Evolutionary conservation across 2,113 vertebrate species (phyloP), one percentile per base, ranked within the genome.

Genomic region (Scalopus aquaticus): DNA sequence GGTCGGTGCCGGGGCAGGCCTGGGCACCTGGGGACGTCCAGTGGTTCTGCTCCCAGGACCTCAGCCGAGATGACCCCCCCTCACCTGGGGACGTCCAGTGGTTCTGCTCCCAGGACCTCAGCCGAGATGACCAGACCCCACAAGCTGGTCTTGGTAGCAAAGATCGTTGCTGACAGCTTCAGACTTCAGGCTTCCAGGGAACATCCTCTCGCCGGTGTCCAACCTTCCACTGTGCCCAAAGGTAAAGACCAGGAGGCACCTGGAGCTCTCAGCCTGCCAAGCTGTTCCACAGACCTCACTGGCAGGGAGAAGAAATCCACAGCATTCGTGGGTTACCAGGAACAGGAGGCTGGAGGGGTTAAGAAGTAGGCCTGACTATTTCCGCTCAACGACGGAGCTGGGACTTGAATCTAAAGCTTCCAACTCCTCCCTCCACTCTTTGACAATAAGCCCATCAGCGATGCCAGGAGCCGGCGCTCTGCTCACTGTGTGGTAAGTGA

Each of bases 371-470:
- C 6, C 20, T 56, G 54, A 56, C 56, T n/a, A 49, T 76, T 42
- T 16, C 37, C 51, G 20, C n/a, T 6, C 58, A 90, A 83, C 64
- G 74, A 39, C 37, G 78, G 49, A 56, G 37, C 20, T 2, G 28
- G 37, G 20, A 77, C 35, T 72, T 35, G 42, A 91, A 90, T 54
- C 69, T 46, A 67, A 80, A 60, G 22, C 54, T 89, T 65, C 39
- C 17, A 10, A 49, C 4, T 22, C 32, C 65, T 62, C 37, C 8
- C 13, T 32, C 58, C 8, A 22, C 20, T 17, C 58, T 65, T 79
- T 60, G 60, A 67, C 20, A 30, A 42, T 12, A 44, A 12, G 30
- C 19, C 62, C 6, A 5, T 44, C 17, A 1, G 74, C 69, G 6
- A 39, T 88, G 24, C 35, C 62, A n/a, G 69, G 46, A 30, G 12